Base-by-base conservation (phyloP, 2,113 vertebrate genomes). In the Mola mola region DNA sequence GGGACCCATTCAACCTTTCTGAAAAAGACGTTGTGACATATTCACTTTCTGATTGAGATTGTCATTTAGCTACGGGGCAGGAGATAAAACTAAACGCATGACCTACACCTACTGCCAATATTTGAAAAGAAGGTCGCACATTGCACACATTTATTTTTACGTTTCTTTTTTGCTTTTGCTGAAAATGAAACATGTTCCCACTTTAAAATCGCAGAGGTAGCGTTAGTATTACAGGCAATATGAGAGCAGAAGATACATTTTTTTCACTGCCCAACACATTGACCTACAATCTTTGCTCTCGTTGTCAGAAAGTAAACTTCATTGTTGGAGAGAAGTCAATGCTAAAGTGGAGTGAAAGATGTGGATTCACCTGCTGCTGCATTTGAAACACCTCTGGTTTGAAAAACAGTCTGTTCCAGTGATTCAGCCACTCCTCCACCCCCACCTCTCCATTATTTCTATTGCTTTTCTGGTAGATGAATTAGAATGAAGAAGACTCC, bases 401-500 rank as follows among this genome's bases (percentile, higher is more conserved):
- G 11, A 31, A 31, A 26, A 60, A 26, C 34, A 52, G 55, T n/a
- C 5, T 17, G 8, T 8, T 26, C 8, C 40, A 12, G 36, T 24
- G 49, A 66, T 33, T 75, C 33, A 47, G 13, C 19, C 24, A 6
- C 20, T 48, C 33, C 1, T 37, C 13, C 15, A 21, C 16, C 42
- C 20, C 13, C 29, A 31, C n/a, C 37, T 37, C 11, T 19, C 1
- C 42, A 34, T 44, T 63, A 44, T 51, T 53, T n/a, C 20, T 16
- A 11, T 48, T 65, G 16, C 25, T 34, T 50, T 51, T 59, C 33
- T 31, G 11, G 6, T 53, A 52, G 46, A 68, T 70, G 37, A 65
- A 77, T 72, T 57, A 59, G 31, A 77, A 73, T 71, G 38, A 69
- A n/a, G 38, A 56, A 74, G 73, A 71, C 48, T 58, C 25, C 44